A percentile compares a stretch with the other conserved stretches of the same genome.
phyloP scores from a whole-genome alignment of 1,140 invertebrate species.

The Brachionus angularis region DNA sequence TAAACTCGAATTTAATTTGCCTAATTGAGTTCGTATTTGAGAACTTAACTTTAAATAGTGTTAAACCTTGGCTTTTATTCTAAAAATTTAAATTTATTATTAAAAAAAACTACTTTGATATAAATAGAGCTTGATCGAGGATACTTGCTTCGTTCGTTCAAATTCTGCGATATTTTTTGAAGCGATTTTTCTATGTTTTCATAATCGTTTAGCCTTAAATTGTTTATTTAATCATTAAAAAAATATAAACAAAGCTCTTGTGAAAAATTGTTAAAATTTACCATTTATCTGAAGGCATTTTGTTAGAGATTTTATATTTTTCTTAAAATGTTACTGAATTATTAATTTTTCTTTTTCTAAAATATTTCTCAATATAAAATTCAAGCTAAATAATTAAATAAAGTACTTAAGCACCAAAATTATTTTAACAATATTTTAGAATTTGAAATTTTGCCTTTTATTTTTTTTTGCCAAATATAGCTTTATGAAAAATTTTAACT shows the following conservation, averaged over 20 bases:
- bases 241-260: background rate
- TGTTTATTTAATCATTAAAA: background rate
- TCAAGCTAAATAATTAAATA: too few relatives aligned
- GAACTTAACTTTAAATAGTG: background rate
- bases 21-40: constrained; percentile 20
- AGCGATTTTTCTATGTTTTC: constrained; percentile 22
- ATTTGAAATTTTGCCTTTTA: too few relatives aligned
- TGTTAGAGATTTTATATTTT: too few relatives aligned
- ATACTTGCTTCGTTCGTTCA: constrained; percentile 26
- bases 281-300: too few relatives aligned
- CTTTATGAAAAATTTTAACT: too few relatives aligned
- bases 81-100: background rate
- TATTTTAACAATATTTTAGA: too few relatives aligned
- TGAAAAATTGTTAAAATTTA: background rate
- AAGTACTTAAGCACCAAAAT: too few relatives aligned
- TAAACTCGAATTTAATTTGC: constrained; percentile 17
- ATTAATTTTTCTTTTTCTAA: too few relatives aligned
- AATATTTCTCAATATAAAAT: too few relatives aligned
- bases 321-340: too few relatives aligned
- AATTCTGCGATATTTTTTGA: constrained; percentile 9
- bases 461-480: too few relatives aligned
- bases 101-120: constrained; percentile 10
- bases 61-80: background rate
- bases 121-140: constrained; percentile 33
- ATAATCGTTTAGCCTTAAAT: constrained; percentile 40